A percentile compares a stretch with the other conserved stretches of the same genome.
Conservation (phyloP, 2,113 vertebrate species). For the Otus sunia region DNA sequence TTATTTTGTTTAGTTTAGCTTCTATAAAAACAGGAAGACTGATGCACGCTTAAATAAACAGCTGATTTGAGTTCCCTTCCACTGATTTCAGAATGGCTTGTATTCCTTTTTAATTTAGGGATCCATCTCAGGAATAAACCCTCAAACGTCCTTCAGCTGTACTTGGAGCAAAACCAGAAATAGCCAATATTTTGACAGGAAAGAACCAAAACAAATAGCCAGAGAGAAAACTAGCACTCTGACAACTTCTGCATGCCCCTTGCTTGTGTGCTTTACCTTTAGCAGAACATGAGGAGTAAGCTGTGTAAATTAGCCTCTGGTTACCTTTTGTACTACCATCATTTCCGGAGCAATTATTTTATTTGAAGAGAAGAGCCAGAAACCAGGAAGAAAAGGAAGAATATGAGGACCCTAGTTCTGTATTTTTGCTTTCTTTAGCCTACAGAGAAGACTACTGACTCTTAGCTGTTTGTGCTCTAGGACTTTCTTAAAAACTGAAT, state of each 20-base stretch:
- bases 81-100: not conserved
- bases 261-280: not conserved
- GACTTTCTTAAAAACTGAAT: not conserved
- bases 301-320: not conserved
- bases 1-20: not conserved
- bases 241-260: not conserved
- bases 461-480: not conserved
- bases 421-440: not conserved
- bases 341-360: not conserved
- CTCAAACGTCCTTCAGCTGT: not conserved
- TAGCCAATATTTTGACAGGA: not conserved
- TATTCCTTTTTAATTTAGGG: not conserved
- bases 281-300: not conserved
- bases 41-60: not conserved
- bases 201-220: not conserved
- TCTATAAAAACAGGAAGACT: not conserved
- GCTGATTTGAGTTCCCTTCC: not conserved
- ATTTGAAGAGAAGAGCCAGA: not conserved
- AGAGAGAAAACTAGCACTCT: not conserved
- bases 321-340: not conserved
- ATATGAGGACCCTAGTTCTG: not conserved
- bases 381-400: not conserved
- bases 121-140: not conserved
- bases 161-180: not conserved
- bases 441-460: not conserved